Evolutionary conservation across 2,113 vertebrate genomes (phyloP).

Genomic region (Alexandromys fortis): DNA sequence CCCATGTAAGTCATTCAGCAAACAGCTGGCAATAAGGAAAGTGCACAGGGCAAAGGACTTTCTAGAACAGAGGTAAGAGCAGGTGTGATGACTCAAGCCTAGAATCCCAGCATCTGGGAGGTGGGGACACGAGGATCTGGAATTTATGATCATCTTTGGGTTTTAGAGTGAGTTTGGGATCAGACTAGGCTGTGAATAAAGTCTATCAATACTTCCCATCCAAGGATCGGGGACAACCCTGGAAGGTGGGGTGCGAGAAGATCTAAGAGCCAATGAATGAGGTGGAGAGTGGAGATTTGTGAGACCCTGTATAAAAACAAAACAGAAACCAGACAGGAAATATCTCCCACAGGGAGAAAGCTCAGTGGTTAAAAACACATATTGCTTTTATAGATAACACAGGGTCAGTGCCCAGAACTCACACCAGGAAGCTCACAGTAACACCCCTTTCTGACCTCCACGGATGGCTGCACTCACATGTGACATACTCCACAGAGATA

Average conservation of each 20-base stretch:
- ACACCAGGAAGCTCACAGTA: background rate
- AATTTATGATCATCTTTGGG: too few species aligned
- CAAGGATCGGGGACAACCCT: background rate
- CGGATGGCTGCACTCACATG: background rate
- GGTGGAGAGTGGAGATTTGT: too few species aligned
- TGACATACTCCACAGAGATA: background rate
- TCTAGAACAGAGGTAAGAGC: background rate
- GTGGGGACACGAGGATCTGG: background rate
- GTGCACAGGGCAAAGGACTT: background rate
- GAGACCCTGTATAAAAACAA: background rate
- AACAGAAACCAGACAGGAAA: background rate
- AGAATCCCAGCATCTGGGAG: too few species aligned
- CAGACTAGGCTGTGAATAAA: background rate
- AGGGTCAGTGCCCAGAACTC: background rate
- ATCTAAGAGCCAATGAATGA: background rate
- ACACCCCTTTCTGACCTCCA: background rate
- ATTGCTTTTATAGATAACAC: background rate
- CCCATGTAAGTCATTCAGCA: constrained; percentile 3
- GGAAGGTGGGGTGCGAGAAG: background rate
- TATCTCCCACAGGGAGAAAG: background rate
- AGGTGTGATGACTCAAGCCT: background rate
- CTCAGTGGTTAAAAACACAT: too few species aligned
- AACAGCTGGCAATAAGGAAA: background rate
- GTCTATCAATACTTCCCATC: background rate
- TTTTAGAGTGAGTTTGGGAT: too few species aligned